Base-by-base conservation (phyloP, 2,888 invertebrate genomes). In the Tetranychus piercei region DNA sequence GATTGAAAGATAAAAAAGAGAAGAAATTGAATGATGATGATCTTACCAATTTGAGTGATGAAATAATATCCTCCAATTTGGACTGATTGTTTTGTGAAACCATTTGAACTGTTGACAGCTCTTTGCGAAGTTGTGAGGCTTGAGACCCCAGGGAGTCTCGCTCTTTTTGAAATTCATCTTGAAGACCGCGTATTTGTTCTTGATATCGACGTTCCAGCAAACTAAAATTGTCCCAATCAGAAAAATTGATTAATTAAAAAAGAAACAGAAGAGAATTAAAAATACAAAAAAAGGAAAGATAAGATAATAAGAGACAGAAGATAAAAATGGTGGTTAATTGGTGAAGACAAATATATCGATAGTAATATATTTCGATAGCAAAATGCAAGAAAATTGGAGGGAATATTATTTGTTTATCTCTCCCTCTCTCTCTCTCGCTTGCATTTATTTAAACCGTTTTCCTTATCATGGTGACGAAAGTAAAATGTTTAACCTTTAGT, bases 161-260 rank as follows among this genome's bases (percentile, higher is more conserved):
- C 81, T 94, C 94, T 22, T 84, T 83, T 2, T 86, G 85, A 78
- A 88, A 85, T 77, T 90, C 89, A 71, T 86, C 84, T 7, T 89
- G 88, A 15, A 91, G 82, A 70, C 87, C 87, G 76, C 88, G 88
- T 9, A 90, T 83, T 76, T 88, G 87, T 77, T 92, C 92, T 0
- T 88, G 85, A 81, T 92, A 91, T 76, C 89, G 87, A 76, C 87
- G 86, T 81, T 92, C 92, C 23, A 91, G 82, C 71, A 87, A 84
- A 76, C 88, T 87, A 74, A 76, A 64, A 18, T 78, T 20, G 71
- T 45, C 23, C 18, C 9, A 73, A 73, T 66, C 11, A 69, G 67
- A 69, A 22, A 23, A 23, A 2, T 11, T 22, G 22, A 20, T 69
- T 23, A 69, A 69, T 69, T 23, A 20, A 20, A 20, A 20, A 23